Conservation (phyloP, 2,888 invertebrate genomes). For the Patella depressa region DNA sequence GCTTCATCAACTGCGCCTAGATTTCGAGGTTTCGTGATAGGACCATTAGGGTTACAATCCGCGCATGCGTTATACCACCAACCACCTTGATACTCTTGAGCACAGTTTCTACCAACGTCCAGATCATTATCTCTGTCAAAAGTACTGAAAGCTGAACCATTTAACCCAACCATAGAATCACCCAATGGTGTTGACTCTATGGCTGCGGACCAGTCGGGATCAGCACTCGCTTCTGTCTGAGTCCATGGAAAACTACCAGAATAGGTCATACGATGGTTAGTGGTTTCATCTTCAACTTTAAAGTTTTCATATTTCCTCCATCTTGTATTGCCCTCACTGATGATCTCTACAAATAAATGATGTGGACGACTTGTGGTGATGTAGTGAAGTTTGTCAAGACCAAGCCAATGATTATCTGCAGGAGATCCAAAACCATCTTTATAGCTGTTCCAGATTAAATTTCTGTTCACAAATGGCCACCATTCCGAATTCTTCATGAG, state of each 20-base stretch:
- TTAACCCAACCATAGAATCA: background rate
- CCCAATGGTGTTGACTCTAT: background rate
- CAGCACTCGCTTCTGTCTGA: too few relatives aligned
- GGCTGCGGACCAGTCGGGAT: background rate
- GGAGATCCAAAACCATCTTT: conserved; percentile 18
- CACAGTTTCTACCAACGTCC: background rate
- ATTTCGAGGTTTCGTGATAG: background rate
- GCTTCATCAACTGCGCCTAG: too few relatives aligned
- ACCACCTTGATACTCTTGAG: background rate
- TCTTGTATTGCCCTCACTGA: background rate
- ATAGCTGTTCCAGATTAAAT: conserved; percentile 22
- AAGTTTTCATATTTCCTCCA: background rate
- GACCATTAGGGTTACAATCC: background rate
- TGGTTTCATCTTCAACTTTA: background rate
- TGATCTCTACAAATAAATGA: background rate
- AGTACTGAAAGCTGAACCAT: background rate
- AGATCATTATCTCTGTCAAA: background rate
- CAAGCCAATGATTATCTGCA: conserved; percentile 16
- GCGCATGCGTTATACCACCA: background rate
- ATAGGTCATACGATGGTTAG: background rate
- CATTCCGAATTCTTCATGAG: background rate
- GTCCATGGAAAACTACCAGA: too few relatives aligned
- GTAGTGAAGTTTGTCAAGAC: conserved; percentile 25
- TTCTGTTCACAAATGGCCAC: background rate
- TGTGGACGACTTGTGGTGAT: conserved; percentile 18